phyloP scores from a whole-genome alignment of 2,888 invertebrate genomes.

The Podabrus alpinus region DNA sequence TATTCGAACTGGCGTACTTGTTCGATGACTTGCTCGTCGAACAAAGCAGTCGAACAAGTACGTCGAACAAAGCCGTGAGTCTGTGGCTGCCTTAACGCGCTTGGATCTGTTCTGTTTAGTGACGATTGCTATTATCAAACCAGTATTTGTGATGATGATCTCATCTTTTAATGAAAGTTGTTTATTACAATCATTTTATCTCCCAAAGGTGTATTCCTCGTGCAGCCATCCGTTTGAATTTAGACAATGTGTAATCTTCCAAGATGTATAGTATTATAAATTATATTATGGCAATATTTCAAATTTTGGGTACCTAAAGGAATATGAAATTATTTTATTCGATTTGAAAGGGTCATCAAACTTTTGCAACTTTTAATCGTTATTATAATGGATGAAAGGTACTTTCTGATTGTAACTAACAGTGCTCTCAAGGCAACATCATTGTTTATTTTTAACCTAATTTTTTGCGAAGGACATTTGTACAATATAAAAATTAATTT shows the following conservation, averaged over 20 bases:
- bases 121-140: slow-evolving; percentile 34
- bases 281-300: background rate
- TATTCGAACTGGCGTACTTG: too few species aligned
- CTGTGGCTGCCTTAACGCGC: too few species aligned
- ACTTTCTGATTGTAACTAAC: background rate
- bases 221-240: slow-evolving; percentile 7
- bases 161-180: slow-evolving; percentile 47
- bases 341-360: background rate
- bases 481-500: background rate
- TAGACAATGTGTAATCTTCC: background rate
- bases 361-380: background rate
- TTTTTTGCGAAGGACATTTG: background rate
- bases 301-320: background rate
- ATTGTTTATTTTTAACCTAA: background rate
- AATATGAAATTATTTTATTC: background rate
- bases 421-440: background rate
- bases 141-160: slow-evolving; percentile 47
- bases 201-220: slow-evolving; percentile 31
- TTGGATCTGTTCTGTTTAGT: slow-evolving; percentile 3
- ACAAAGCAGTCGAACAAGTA: too few species aligned
- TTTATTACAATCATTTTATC: slow-evolving; percentile 38
- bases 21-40: too few species aligned
- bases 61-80: too few species aligned
- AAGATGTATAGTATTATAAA: background rate
- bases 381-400: background rate